A percentile compares a stretch with the other conserved stretches of the same genome.
phyloP scores from a whole-genome alignment of 2,888 invertebrate genomes.

The Apotomis betuletana region DNA sequence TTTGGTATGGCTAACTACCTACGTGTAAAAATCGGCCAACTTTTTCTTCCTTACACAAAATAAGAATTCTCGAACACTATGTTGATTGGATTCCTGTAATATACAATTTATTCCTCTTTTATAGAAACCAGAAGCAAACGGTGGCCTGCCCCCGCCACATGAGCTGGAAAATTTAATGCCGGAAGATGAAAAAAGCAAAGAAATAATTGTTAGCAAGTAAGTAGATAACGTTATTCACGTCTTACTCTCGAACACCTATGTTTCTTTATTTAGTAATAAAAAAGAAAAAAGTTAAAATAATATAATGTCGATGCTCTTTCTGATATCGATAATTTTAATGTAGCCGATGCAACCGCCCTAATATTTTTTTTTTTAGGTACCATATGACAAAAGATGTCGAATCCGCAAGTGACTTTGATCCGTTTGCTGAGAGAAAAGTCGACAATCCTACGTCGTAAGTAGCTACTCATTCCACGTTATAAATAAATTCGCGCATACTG shows the following conservation, averaged over 20 bases:
- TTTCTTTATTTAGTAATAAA: no score
- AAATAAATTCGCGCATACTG: neutral
- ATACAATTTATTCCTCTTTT: conserved; percentile 35
- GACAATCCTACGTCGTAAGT: conserved; percentile 93
- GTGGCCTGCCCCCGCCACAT: conserved; percentile 80
- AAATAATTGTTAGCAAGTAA: conserved; percentile 81
- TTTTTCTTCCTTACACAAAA: no score
- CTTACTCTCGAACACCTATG: no score
- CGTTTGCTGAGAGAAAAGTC: conserved; percentile 87
- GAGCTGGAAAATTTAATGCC: conserved; percentile 93
- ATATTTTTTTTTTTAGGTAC: conserved; percentile 76
- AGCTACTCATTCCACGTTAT: conserved; percentile 28
- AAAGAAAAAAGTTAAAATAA: no score
- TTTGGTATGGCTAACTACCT: no score
- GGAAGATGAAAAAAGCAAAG: conserved; percentile 85
- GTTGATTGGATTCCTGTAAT: no score
- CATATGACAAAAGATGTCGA: conserved; percentile 87
- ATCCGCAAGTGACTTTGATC: conserved; percentile 86
- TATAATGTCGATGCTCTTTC: no score
- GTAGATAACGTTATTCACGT: conserved; percentile 47
- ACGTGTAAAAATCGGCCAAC: no score
- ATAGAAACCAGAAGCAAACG: conserved; percentile 71
- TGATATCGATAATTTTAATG: no score
- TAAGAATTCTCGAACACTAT: no score
- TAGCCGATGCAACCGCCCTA: no score